Evolutionary conservation across 2,888 invertebrate genomes (phyloP), one percentile per base, ranked within the genome.

Genomic region (Malthinus seriepunctatus): DNA sequence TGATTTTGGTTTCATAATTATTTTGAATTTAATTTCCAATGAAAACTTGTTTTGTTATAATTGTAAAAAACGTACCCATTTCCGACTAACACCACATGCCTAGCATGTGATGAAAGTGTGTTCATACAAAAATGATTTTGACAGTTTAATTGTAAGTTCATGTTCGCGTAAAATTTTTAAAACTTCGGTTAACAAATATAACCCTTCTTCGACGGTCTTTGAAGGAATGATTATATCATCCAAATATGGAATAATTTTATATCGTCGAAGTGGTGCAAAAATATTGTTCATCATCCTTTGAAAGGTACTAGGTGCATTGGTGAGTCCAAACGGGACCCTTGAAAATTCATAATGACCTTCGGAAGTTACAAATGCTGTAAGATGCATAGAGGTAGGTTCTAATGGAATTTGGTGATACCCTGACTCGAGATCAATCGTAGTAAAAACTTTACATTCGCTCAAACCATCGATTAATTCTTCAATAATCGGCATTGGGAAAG

Each of bases 111-210:
- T n/a, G n/a, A n/a, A n/a, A n/a, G n/a, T n/a, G n/a, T n/a, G n/a
- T n/a, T n/a, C n/a, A n/a, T n/a, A n/a, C n/a, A 54, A 54, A 4
- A 3, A 9, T 8, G 47, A 62, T 50, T 58, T 62, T n/a, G 14
- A 32, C 12, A 56, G 10, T 15, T 52, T 62, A 6, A 62, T 34
- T 1, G 56, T 56, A 7, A 60, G 7, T 8, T 45, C 49, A 37
- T 55, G 11, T 1, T 50, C 10, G n/a, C 31, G n/a, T 1, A 61
- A 14, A 0, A 49, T 6, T 12, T 31, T 32, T 9, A 61, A 35
- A 15, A 61, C 51, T 15, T 15, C 9, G 2, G 15, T 10, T 32
- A 56, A 46, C 15, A 35, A 9, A 5, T 32, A 4, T 8, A 60
- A 12, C 6, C 53, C 55, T 32, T 60, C 48, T 8, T 37, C 11